Evolutionary conservation across 2,888 invertebrate species (phyloP).

Genomic region (Eilema griseolum): DNA sequence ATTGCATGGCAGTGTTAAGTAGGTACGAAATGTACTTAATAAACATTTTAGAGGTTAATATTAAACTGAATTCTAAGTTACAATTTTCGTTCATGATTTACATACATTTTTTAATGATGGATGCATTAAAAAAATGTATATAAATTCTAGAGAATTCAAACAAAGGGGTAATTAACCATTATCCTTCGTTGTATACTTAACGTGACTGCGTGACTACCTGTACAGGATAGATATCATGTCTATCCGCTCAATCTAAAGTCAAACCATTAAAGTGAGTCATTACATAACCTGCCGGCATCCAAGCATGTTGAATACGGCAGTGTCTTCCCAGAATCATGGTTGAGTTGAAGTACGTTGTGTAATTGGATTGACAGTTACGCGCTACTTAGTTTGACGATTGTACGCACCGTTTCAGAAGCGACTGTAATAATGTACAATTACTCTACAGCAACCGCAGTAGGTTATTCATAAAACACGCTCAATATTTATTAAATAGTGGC

Average conservation of each 20-base stretch:
- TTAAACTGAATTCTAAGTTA: too few relatives aligned
- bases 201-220: neutral
- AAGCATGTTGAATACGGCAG: neutral
- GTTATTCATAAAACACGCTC: slow-evolving; percentile 2
- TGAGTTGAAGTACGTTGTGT: slow-evolving; percentile 11
- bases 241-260: neutral
- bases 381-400: slow-evolving; percentile 17
- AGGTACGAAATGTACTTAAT: too few relatives aligned
- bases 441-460: neutral
- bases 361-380: slow-evolving; percentile 23
- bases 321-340: slow-evolving; percentile 12
- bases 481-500: slow-evolving; percentile 7
- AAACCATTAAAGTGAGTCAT: neutral
- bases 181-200: neutral
- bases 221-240: neutral
- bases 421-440: neutral
- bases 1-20: too few relatives aligned
- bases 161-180: neutral
- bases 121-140: neutral
- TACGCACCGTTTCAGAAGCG: slow-evolving; percentile 6
- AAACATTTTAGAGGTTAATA: too few relatives aligned
- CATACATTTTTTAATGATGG: too few relatives aligned
- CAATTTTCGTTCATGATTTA: too few relatives aligned
- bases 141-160: neutral
- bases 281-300: neutral